These are phyloP conservation scores for Xenopus petersii DNA, from an alignment of 2,797 vertebrate genomes.

Conservation along the genomic window DNA sequence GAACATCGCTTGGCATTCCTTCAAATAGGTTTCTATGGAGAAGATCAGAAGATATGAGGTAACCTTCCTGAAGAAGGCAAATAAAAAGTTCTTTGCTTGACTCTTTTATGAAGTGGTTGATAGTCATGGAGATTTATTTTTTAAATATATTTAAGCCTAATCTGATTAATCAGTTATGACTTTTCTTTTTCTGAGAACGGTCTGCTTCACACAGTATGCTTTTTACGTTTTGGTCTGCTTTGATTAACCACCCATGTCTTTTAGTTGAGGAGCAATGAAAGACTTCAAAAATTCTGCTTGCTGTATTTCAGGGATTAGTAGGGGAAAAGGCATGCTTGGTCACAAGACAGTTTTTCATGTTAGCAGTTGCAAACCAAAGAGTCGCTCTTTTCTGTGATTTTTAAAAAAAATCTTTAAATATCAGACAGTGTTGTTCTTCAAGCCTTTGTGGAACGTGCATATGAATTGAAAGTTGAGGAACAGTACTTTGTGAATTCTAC, in stretches of 20 bases:
- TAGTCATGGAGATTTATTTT: slow-evolving; percentile 43
- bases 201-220: slow-evolving; percentile 46
- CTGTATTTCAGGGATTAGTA: slow-evolving; percentile 60
- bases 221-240: slow-evolving; percentile 54
- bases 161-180: slow-evolving; percentile 50
- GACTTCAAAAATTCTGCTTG: slow-evolving; percentile 55
- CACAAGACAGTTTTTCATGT: slow-evolving; percentile 61
- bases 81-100: neutral
- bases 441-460: slow-evolving; percentile 56
- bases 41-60: slow-evolving; percentile 56
- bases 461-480: slow-evolving; percentile 65
- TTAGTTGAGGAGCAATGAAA: slow-evolving; percentile 56
- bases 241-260: slow-evolving; percentile 59
- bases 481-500: slow-evolving; percentile 61
- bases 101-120: slow-evolving; percentile 48
- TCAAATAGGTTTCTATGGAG: slow-evolving; percentile 50
- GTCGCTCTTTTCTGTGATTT: slow-evolving; percentile 55
- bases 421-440: slow-evolving; percentile 63
- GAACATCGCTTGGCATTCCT: slow-evolving; percentile 11
- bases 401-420: slow-evolving; percentile 19
- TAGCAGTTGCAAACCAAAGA: slow-evolving; percentile 58
- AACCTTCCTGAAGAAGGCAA: slow-evolving; percentile 34
- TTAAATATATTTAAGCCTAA: slow-evolving; percentile 45
- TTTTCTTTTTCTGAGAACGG: slow-evolving; percentile 49
- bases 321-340: slow-evolving; percentile 59